Evolutionary conservation across 2,888 invertebrate species (phyloP).

Genomic region (Malacosoma neustria): DNA sequence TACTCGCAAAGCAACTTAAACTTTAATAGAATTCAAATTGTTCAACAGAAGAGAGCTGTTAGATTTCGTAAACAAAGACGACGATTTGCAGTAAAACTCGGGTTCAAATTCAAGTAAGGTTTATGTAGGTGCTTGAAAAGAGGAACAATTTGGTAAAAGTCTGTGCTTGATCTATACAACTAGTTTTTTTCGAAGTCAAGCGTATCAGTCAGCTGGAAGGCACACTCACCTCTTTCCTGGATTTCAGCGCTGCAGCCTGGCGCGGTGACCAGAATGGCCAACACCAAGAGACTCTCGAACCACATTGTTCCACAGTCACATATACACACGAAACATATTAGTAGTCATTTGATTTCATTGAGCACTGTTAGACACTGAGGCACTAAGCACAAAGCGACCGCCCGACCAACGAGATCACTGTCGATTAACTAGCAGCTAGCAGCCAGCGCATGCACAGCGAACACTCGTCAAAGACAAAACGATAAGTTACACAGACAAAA

Average conservation of each 20-base stretch:
- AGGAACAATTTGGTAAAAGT: background rate
- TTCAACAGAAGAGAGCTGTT: too few relatives aligned
- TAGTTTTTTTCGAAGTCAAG: background rate
- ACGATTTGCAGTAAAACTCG: background rate
- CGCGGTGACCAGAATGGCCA: constrained; percentile 25
- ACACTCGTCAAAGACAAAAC: background rate
- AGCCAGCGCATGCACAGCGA: background rate
- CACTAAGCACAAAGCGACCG: background rate
- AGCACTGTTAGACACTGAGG: constrained; percentile 7
- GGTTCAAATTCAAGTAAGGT: background rate
- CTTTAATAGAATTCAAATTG: too few relatives aligned
- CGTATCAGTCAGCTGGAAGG: background rate
- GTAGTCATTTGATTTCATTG: constrained; percentile 26
- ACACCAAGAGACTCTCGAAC: constrained; percentile 30
- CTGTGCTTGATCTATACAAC: background rate
- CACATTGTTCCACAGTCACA: constrained; percentile 51
- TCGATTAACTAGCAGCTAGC: background rate
- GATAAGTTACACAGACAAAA: background rate
- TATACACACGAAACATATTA: constrained; percentile 39
- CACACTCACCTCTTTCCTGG: constrained; percentile 55
- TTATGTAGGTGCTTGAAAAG: background rate
- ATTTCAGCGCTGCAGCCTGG: constrained; percentile 35
- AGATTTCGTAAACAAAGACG: background rate
- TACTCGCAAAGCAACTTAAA: too few relatives aligned
- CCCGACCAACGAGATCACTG: background rate